Conservation (phyloP, 2,888 invertebrate species). For the Microdon myrmicae region DNA sequence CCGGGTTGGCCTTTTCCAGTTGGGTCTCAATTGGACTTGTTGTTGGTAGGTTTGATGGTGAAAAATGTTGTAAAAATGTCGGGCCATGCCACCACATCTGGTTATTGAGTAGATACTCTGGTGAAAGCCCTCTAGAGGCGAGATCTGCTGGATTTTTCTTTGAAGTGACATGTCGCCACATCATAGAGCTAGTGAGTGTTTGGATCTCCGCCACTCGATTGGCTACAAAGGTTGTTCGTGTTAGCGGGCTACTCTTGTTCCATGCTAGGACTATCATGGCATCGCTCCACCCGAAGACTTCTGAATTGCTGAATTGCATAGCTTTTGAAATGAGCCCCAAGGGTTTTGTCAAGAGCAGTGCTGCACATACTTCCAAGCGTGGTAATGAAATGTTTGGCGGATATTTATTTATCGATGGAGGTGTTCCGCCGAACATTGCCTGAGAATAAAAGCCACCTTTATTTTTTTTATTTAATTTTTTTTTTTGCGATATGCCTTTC, state of each 20-base stretch:
- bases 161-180: conserved; percentile 9
- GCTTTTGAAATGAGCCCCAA: conserved; percentile 15
- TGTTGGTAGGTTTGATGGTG: too few species aligned
- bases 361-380: conserved; percentile 27
- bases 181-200: conserved; percentile 1
- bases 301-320: conserved; percentile 10
- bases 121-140: conserved; percentile 11
- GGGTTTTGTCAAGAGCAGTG: conserved; percentile 17
- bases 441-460: too few species aligned
- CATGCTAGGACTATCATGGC: conserved; percentile 19
- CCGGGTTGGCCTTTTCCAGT: too few species aligned
- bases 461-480: too few species aligned
- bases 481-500: too few species aligned
- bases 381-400: too few species aligned
- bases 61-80: conserved; percentile 6
- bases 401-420: too few species aligned
- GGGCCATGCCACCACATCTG: conserved; percentile 19
- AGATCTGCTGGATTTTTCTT: conserved; percentile 23
- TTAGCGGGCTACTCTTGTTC: conserved; percentile 8
- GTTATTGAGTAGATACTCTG: conserved; percentile 5
- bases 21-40: too few species aligned
- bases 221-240: conserved; percentile 12
- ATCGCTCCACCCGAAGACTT: conserved; percentile 17
- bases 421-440: too few species aligned
- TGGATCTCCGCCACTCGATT: conserved; percentile 23